phyloP scores from a whole-genome alignment of 2,113 vertebrate species.

The Oryzias javanicus region DNA sequence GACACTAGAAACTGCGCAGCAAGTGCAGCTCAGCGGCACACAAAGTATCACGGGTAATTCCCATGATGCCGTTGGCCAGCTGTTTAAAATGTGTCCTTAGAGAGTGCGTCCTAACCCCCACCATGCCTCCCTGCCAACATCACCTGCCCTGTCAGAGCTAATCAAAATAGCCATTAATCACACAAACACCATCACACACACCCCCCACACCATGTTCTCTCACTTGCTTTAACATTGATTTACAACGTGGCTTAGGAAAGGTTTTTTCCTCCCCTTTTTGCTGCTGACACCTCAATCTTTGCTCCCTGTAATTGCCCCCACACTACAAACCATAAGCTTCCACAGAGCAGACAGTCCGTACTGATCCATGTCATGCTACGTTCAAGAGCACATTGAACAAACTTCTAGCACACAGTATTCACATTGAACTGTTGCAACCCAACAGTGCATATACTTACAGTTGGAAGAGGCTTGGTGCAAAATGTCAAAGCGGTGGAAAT shows the following conservation, averaged over 20 bases:
- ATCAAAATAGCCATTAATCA: conserved; percentile 76
- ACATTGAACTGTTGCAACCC: too few species aligned
- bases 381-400: too few species aligned
- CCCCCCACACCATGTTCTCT: conserved; percentile 20
- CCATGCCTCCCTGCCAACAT: conserved; percentile 40
- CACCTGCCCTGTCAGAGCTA: conserved; percentile 74
- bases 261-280: conserved; percentile 27
- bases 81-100: conserved; percentile 63
- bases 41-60: conserved; percentile 38
- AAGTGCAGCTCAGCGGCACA: conserved; percentile 29
- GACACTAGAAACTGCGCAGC: conserved; percentile 6
- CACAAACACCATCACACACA: conserved; percentile 61
- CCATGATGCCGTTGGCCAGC: conserved; percentile 58
- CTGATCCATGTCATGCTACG: too few species aligned
- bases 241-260: conserved; percentile 30
- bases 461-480: too few species aligned
- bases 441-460: too few species aligned
- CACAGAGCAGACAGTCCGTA: too few species aligned
- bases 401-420: too few species aligned
- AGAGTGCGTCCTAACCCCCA: conserved; percentile 45
- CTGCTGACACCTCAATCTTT: conserved; percentile 17
- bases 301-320: conserved; percentile 4
- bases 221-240: conserved; percentile 15
- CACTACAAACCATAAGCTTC: not conserved
- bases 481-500: too few species aligned